Evolutionary conservation across 2,888 invertebrate species (phyloP).

Genomic region (Drosophila sordidula): DNA sequence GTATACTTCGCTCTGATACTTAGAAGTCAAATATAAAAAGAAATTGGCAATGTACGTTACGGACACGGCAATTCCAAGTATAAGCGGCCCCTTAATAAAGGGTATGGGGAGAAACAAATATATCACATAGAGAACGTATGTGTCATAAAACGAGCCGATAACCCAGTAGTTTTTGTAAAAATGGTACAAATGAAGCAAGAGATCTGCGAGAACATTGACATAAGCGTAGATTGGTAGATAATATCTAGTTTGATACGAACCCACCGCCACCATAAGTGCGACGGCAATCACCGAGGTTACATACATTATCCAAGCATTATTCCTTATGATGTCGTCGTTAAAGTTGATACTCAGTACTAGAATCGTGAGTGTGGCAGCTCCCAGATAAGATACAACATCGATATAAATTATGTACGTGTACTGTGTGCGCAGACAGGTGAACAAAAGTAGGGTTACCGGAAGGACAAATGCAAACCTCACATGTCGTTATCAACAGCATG

Average conservation of each 20-base stretch:
- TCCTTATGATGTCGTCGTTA: background rate
- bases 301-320: conserved; percentile 25
- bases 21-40: background rate
- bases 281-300: conserved; percentile 29
- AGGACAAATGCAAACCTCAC: conserved; percentile 28
- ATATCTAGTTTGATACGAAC: conserved; percentile 17
- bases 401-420: conserved; percentile 3
- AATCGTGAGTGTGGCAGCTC: conserved; percentile 1
- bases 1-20: background rate
- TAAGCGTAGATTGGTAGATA: background rate
- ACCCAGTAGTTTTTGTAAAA: conserved; percentile 9
- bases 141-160: conserved; percentile 35
- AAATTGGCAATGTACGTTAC: background rate
- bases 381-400: conserved; percentile 23
- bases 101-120: conserved; percentile 58
- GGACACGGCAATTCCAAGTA: conserved; percentile 27
- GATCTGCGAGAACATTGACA: background rate
- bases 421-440: conserved; percentile 19
- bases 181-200: conserved; percentile 30
- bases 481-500: conserved; percentile 26
- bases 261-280: conserved; percentile 15
- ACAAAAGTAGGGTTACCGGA: background rate
- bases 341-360: conserved; percentile 40
- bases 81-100: conserved; percentile 14
- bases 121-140: conserved; percentile 44